Evolutionary conservation across 2,113 vertebrate genomes (phyloP).

Genomic region (Candoia aspera): DNA sequence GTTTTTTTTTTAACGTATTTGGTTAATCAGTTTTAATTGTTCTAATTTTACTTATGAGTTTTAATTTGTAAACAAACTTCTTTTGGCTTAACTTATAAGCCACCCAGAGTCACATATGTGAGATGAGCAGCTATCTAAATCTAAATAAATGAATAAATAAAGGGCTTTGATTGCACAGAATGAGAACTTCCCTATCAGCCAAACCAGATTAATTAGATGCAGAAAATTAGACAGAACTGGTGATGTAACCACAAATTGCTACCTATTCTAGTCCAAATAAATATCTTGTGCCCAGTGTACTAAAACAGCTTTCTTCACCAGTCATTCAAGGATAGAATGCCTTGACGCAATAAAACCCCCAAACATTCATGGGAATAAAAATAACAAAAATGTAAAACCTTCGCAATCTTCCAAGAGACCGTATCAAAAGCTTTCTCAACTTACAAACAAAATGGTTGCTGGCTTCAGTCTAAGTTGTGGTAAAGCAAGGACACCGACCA

Average conservation of each 20-base stretch:
- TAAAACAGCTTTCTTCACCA: neutral
- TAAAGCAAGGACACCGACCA: neutral
- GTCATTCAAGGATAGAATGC: neutral
- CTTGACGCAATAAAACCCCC: neutral
- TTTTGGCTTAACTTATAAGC: neutral
- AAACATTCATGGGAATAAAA: neutral
- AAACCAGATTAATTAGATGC: neutral
- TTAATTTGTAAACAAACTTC: neutral
- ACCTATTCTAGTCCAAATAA: neutral
- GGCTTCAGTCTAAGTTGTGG: neutral
- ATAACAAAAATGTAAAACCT: neutral
- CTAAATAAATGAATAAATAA: neutral
- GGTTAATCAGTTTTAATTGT: neutral
- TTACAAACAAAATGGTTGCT: neutral
- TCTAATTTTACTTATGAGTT: neutral
- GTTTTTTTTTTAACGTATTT: neutral
- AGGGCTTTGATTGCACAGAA: neutral
- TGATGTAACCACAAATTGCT: neutral
- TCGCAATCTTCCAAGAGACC: neutral
- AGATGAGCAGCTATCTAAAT: neutral
- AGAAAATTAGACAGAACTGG: neutral
- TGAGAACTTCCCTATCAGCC: neutral
- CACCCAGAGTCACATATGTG: neutral
- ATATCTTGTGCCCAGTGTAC: neutral
- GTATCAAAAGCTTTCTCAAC: neutral